Percentiles rank a stretch among this genome's conserved stretches.
Conservation (phyloP, 2,113 vertebrate species). For the Donacobius atricapilla region DNA sequence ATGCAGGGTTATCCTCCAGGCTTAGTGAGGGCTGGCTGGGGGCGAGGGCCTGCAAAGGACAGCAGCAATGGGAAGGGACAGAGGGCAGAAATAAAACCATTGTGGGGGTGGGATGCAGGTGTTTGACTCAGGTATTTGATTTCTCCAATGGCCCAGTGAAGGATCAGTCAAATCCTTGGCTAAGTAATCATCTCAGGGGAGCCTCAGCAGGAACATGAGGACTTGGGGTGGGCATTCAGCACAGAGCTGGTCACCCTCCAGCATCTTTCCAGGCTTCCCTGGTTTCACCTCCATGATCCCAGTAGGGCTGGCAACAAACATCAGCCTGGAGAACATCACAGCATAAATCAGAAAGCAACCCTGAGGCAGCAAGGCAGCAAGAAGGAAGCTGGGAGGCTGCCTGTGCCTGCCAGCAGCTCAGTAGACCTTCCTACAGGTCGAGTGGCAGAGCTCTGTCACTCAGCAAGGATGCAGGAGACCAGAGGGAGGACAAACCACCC, state of each 20-base stretch:
- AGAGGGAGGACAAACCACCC: not conserved
- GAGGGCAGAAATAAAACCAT: not conserved
- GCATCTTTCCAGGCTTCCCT: not conserved
- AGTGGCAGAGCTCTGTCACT: slow-evolving; percentile 6
- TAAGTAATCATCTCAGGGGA: not conserved
- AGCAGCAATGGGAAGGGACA: not conserved
- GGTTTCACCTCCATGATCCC: not conserved
- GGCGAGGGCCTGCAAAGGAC: accelerated
- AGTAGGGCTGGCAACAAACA: not conserved
- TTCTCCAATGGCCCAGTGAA: not conserved
- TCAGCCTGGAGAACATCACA: not conserved
- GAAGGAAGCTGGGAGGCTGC: not conserved
- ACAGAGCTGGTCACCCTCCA: not conserved
- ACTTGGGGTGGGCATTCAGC: not conserved
- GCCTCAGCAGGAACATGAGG: not conserved
- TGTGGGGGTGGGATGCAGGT: not conserved
- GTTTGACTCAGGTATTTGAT: not conserved
- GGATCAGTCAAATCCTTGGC: not conserved
- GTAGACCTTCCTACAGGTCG: not conserved
- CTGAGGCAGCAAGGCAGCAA: not conserved
- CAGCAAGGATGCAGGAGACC: not conserved
- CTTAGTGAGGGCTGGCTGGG: not conserved
- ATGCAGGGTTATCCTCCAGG: not conserved
- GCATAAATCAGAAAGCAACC: not conserved
- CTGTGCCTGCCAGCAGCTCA: not conserved